Evolutionary conservation across 2,113 vertebrate species (phyloP).

Genomic region (Poecile atricapillus): DNA sequence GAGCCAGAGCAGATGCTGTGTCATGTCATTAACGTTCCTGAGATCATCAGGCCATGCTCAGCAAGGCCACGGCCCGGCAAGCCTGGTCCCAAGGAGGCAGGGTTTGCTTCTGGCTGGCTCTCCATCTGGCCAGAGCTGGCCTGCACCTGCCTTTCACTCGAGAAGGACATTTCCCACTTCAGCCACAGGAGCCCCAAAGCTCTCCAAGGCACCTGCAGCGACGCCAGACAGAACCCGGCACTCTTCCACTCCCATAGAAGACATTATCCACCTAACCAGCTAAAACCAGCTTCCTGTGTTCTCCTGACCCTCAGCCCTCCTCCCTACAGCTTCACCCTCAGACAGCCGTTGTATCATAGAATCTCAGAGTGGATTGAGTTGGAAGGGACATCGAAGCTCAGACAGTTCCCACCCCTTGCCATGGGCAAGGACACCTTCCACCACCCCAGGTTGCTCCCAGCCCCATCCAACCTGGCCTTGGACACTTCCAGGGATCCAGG

Average conservation of each 20-base stretch:
- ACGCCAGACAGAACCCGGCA: fast-evolving
- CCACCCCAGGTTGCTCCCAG: fast-evolving
- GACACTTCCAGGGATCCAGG: background rate
- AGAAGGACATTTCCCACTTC: background rate
- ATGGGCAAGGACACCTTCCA: background rate
- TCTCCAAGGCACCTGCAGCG: fast-evolving
- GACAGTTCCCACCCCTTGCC: background rate
- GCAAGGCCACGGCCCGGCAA: fast-evolving
- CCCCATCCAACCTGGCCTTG: background rate
- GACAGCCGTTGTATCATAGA: background rate
- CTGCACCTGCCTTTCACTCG: background rate
- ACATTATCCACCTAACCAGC: background rate
- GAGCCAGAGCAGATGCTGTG: background rate
- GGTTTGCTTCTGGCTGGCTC: background rate
- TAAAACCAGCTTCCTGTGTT: background rate
- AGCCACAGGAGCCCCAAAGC: background rate
- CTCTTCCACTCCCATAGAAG: fast-evolving
- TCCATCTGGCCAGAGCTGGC: background rate
- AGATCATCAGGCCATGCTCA: background rate
- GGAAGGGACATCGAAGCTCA: background rate
- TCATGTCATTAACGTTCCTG: background rate
- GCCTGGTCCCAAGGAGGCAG: background rate
- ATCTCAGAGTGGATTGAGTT: background rate
- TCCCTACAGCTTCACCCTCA: background rate
- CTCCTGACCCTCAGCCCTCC: background rate